These are phyloP conservation scores for Dicycla oo DNA, from an alignment of 2,888 invertebrate genomes.

Conservation along the genomic window DNA sequence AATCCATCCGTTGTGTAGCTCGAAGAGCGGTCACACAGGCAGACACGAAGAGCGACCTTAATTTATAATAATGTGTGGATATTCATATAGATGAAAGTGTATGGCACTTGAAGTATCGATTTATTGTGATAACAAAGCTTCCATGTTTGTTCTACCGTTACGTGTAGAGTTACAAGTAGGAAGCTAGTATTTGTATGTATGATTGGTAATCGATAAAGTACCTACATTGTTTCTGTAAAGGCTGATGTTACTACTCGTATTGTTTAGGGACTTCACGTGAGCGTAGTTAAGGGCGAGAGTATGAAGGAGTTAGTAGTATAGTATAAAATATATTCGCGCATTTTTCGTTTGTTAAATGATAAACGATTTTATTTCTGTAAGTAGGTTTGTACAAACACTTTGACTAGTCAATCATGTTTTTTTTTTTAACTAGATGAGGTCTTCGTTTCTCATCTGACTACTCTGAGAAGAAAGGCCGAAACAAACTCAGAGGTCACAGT, in stretches of 20 bases:
- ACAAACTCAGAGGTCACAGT: too few relatives aligned
- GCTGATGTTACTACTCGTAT: neutral
- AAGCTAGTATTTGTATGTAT: neutral
- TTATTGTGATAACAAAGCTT: slow-evolving; percentile 26
- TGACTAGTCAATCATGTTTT: too few relatives aligned
- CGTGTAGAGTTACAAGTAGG: too few relatives aligned
- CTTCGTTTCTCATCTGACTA: too few relatives aligned
- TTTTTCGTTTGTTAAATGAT: too few relatives aligned
- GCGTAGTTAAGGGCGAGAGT: neutral
- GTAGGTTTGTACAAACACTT: too few relatives aligned
- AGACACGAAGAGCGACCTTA: too few relatives aligned
- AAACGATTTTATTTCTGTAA: too few relatives aligned
- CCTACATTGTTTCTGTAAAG: neutral
- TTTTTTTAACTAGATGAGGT: too few relatives aligned
- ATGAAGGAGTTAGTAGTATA: neutral
- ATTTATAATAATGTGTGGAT: too few relatives aligned
- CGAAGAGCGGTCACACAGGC: too few relatives aligned
- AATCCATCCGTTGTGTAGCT: neutral
- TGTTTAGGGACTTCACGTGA: neutral
- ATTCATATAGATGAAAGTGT: neutral
- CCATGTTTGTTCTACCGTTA: slow-evolving; percentile 13
- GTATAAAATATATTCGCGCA: neutral
- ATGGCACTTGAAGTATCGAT: slow-evolving; percentile 41
- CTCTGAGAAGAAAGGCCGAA: too few relatives aligned
- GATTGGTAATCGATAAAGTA: neutral